phyloP scores from a whole-genome alignment of 2,888 invertebrate genomes.

The Eilema griseolum region DNA sequence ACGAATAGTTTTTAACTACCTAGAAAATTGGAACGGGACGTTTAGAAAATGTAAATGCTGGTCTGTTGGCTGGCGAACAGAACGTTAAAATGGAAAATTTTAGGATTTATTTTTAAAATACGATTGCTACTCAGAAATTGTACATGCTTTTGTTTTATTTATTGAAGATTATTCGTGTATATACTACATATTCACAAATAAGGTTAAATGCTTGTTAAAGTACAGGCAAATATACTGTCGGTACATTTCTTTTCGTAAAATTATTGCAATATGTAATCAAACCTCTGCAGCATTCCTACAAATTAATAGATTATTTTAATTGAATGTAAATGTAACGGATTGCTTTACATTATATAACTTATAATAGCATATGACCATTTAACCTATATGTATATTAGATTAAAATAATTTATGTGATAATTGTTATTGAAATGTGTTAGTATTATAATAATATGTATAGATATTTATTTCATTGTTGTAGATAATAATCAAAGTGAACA shows the following conservation, averaged over 20 bases:
- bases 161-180: background rate
- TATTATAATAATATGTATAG: conserved; percentile 11
- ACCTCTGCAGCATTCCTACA: background rate
- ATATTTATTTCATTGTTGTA: conserved; percentile 30
- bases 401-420: conserved; percentile 40
- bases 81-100: no score
- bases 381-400: no score
- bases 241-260: background rate
- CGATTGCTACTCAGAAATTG: background rate
- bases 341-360: background rate
- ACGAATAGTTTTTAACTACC: background rate
- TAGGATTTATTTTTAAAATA: background rate
- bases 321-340: background rate
- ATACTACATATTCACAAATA: background rate
- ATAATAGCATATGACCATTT: conserved; percentile 14
- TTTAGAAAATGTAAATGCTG: background rate
- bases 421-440: conserved; percentile 30
- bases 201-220: no score
- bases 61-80: background rate
- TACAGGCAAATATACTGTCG: background rate
- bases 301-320: background rate
- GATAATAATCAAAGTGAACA: conserved; percentile 30
- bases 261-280: background rate
- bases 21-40: background rate
- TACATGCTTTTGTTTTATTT: background rate